A percentile compares a stretch with the other conserved stretches of the same genome.
Conservation (phyloP, 2,113 vertebrate species). For the Clarias gariepinus region DNA sequence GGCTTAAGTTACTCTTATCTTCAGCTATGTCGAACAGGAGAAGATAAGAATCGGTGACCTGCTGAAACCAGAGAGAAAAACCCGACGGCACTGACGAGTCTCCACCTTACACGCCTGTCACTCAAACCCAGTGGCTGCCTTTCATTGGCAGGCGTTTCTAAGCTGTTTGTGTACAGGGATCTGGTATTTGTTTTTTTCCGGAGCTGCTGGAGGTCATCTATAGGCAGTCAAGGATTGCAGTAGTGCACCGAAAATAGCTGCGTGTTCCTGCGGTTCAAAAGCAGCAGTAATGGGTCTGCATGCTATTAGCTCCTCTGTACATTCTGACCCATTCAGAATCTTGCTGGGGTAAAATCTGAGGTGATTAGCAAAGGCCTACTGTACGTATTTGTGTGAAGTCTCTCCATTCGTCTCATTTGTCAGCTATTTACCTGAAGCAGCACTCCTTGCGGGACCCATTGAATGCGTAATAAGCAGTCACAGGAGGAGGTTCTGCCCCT, state of each 20-base stretch:
- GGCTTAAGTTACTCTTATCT: slow-evolving; percentile 7
- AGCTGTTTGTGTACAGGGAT: background rate
- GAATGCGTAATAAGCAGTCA: slow-evolving; percentile 26
- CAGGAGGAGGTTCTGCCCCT: background rate
- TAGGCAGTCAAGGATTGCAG: slow-evolving; percentile 6
- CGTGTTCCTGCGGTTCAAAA: slow-evolving; percentile 12
- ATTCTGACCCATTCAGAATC: slow-evolving; percentile 3
- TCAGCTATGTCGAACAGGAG: background rate
- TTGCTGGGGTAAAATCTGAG: background rate
- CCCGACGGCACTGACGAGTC: slow-evolving; percentile 45
- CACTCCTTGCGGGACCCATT: slow-evolving; percentile 8
- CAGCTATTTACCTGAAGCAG: slow-evolving; percentile 32
- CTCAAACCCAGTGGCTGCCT: slow-evolving; percentile 7
- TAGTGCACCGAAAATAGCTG: background rate
- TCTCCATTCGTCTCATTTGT: slow-evolving; percentile 17
- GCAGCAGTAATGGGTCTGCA: background rate
- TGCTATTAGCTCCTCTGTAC: slow-evolving; percentile 3
- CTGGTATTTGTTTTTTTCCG: slow-evolving; percentile 15
- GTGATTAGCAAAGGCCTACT: background rate
- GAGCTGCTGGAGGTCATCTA: slow-evolving; percentile 19
- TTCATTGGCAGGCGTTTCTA: background rate
- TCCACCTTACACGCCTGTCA: slow-evolving; percentile 28
- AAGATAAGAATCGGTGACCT: slow-evolving; percentile 46
- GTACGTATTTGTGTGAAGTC: slow-evolving; percentile 20
- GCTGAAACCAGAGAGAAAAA: slow-evolving; percentile 50